These are phyloP conservation scores for Eristalis pertinax DNA, from an alignment of 2,888 invertebrate species.

Conservation along the genomic window DNA sequence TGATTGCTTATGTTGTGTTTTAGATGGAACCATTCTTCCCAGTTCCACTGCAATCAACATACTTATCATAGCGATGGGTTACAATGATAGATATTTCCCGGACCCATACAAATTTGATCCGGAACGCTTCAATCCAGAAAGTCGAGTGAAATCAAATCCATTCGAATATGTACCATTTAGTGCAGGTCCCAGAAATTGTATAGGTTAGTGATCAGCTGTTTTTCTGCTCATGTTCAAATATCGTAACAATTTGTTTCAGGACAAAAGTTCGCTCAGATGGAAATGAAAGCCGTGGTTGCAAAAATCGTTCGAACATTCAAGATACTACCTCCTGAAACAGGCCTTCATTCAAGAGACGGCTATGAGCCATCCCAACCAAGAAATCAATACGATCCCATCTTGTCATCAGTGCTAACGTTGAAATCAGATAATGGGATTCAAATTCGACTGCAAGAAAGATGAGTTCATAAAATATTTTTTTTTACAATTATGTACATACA, in stretches of 20 bases:
- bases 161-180: conserved; percentile 85
- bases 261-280: conserved; percentile 83
- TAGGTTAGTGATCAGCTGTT: conserved; percentile 75
- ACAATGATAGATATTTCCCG: conserved; percentile 77
- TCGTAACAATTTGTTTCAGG: conserved; percentile 72
- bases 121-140: conserved; percentile 82
- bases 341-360: conserved; percentile 76
- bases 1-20: not conserved
- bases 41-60: conserved; percentile 75
- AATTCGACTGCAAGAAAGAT: conserved; percentile 79
- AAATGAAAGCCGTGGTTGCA: conserved; percentile 83
- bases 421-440: conserved; percentile 82
- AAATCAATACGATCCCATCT: conserved; percentile 79
- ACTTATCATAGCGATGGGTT: conserved; percentile 76
- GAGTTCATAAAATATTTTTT: not conserved
- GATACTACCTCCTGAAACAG: conserved; percentile 77
- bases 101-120: conserved; percentile 81
- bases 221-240: too few relatives aligned
- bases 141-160: conserved; percentile 79
- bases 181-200: conserved; percentile 86
- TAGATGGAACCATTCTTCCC: conserved; percentile 78
- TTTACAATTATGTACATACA: not conserved
- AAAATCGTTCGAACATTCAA: conserved; percentile 82
- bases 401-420: conserved; percentile 82
- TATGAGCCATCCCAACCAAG: conserved; percentile 73